phyloP scores from a whole-genome alignment of 2,797 vertebrate genomes.

The Periophthalmus magnuspinnatus region DNA sequence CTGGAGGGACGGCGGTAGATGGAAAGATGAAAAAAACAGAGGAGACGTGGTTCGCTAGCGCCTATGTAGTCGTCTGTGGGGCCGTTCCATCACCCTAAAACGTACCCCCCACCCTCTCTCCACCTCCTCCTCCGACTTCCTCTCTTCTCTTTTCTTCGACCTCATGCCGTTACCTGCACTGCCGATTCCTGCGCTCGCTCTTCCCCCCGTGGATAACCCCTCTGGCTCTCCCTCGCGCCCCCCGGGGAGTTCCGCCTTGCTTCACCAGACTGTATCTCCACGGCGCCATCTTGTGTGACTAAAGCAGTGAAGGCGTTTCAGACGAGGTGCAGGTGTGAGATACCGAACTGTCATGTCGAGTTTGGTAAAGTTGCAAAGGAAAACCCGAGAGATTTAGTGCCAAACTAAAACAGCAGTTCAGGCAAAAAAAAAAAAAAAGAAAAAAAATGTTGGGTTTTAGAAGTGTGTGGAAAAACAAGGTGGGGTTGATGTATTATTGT shows the following conservation, averaged over 20 bases:
- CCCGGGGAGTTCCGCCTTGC: constrained; percentile 21
- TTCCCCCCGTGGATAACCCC: constrained; percentile 46
- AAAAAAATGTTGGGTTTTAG: background rate
- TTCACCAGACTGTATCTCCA: constrained; percentile 2
- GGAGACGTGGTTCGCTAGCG: constrained; percentile 2
- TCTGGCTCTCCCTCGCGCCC: constrained; percentile 25
- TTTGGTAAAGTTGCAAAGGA: constrained; percentile 10
- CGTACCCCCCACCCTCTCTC: constrained; percentile 20
- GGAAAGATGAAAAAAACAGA: constrained; percentile 47
- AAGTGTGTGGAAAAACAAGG: background rate
- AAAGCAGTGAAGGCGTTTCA: constrained; percentile 1
- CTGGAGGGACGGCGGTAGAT: constrained; percentile 25
- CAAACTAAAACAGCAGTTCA: background rate
- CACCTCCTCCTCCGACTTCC: background rate
- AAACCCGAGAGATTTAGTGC: background rate
- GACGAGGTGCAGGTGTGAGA: constrained; percentile 21
- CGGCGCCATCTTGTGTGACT: constrained; percentile 31
- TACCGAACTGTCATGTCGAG: background rate
- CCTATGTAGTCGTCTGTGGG: constrained; percentile 6
- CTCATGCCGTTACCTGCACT: constrained; percentile 52
- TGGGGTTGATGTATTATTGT: constrained; percentile 4
- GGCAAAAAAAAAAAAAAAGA: background rate
- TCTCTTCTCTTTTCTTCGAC: background rate
- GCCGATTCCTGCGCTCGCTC: constrained; percentile 44
- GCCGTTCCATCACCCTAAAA: constrained; percentile 50